Conservation (phyloP, 2,113 vertebrate species). For the Scophthalmus maximus region DNA sequence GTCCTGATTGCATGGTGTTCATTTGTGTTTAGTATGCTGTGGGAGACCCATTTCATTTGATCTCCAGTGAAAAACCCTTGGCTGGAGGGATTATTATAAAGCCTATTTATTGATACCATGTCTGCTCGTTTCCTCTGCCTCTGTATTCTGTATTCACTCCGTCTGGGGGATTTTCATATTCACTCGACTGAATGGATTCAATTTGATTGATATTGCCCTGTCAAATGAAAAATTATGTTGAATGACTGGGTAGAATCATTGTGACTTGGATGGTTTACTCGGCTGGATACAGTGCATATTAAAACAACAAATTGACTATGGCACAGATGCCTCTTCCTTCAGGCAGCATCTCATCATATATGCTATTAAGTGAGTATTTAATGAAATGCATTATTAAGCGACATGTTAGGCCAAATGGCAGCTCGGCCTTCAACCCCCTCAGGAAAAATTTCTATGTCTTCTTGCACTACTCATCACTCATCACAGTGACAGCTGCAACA, state of each 20-base stretch:
- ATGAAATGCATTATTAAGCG: background rate
- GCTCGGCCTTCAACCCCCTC: slow-evolving; percentile 5
- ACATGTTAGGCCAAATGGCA: slow-evolving; percentile 8
- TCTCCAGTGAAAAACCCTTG: slow-evolving; percentile 18
- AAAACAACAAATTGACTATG: slow-evolving; percentile 37
- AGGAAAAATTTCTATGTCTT: background rate
- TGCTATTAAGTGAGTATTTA: slow-evolving; percentile 11
- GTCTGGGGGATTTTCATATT: slow-evolving; percentile 30
- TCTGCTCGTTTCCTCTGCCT: slow-evolving; percentile 10
- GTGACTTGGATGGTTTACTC: slow-evolving; percentile 10
- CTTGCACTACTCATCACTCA: slow-evolving; percentile 12
- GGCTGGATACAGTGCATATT: slow-evolving; percentile 24
- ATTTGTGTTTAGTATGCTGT: slow-evolving; percentile 37
- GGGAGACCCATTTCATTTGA: slow-evolving; percentile 33
- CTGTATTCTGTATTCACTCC: slow-evolving; percentile 13
- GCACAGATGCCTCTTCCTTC: slow-evolving; percentile 19
- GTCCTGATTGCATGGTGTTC: slow-evolving; percentile 7
- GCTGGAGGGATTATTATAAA: slow-evolving; percentile 30
- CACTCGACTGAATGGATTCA: slow-evolving; percentile 44
- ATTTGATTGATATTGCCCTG: slow-evolving; percentile 32
- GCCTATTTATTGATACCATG: slow-evolving; percentile 41
- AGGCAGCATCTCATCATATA: slow-evolving; percentile 28
- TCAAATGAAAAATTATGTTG: slow-evolving; percentile 40
- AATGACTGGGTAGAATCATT: slow-evolving; percentile 24
- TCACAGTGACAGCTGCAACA: slow-evolving; percentile 17